Base-by-base conservation (phyloP, 2,888 invertebrate species). In the Eristalis arbustorum region DNA sequence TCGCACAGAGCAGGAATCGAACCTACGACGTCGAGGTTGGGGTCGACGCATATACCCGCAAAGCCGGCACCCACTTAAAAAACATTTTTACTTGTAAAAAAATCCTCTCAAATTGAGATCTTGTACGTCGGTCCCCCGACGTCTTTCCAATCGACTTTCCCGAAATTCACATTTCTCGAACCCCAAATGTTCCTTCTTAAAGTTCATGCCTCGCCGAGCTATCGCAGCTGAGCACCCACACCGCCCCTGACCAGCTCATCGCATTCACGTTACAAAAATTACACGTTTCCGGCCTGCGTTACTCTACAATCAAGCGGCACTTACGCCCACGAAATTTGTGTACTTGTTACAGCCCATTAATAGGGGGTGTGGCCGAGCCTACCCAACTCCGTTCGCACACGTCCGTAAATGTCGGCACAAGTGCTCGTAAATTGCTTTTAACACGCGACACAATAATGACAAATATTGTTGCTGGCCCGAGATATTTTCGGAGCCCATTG, bases 361-460 rank as follows among this genome's bases (percentile, higher is more conserved):
- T 42, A 62, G 22, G 11, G 71, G 61, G 61, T 28, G 69, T 69
- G 49, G 49, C 18, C 1, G 5, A 2, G 49, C 18, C 18, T 49
- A 49, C 18, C 18, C 18, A 49, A 49, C 49, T 49, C 18, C 49
- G 8, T 1, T 18, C n/a, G n/a, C 49, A 1, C 49, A 49, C 49
- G 49, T 49, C 18, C 18, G 42, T 72, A 42, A 72, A 28, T 42
- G 42, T 42, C 42, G 28, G 37, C 42, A 22, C n/a, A 28, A 72
- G 28, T 61, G 40, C 42, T 72, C 71, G 42, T 72, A 31, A 72
- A 62, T 34, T 31, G 22, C 49, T 62, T 18, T 31, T 62, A 49
- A 49, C 72, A 72, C 72, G 72, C 72, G 72, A 72, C 31, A 31
- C 62, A 22, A 42, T 62, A 31, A 18, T 22, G 42, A 62, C 59